Evolutionary conservation across 2,797 vertebrate species (phyloP), one percentile per base, ranked within the genome.

Genomic region (Zenarchopterus dispar): DNA sequence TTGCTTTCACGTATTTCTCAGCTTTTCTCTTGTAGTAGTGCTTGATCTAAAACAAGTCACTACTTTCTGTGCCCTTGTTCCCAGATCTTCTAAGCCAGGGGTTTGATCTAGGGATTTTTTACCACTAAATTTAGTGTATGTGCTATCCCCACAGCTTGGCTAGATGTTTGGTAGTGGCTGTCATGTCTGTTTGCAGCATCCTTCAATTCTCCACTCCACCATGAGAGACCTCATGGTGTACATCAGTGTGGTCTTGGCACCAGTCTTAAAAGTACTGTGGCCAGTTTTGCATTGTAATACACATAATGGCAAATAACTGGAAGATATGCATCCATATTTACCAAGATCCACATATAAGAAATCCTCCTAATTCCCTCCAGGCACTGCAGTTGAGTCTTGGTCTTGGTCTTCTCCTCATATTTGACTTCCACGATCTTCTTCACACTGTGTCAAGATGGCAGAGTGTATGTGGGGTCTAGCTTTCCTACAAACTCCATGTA

Each of bases 81-180:
- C 2, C 39, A 51, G 48, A 13, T 51, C 15, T 3, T 51, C 39
- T 15, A 51, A 23, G 48, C 39, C 48, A 15, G 11, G 36, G 1
- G 48, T 51, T 48, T 39, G 6, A 41, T 59, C 36, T 16, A 50
- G 22, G n/a, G 47, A 51, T 43, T 21, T 61, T 61, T 57, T 7
- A 60, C 46, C 9, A 60, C 33, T 1, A 41, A 19, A n/a, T 49
- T 49, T 31, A 62, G 3, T n/a, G 59, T 23, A 50, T 62, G 59
- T 31, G 59, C 39, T 28, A 52, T 52, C 36, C 59, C 42, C 7
- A 36, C 59, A 23, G 44, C 22, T 31, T 57, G 56, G 3, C 26
- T 18, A 7, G 45, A 17, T 18, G 48, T 42, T 28, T 56, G 39
- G 10, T 19, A 23, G 18, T n/a, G 22, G 24, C 9, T 23, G 22